Conservation (phyloP, 2,888 invertebrate genomes). For the Coelogynopora nodosa region DNA sequence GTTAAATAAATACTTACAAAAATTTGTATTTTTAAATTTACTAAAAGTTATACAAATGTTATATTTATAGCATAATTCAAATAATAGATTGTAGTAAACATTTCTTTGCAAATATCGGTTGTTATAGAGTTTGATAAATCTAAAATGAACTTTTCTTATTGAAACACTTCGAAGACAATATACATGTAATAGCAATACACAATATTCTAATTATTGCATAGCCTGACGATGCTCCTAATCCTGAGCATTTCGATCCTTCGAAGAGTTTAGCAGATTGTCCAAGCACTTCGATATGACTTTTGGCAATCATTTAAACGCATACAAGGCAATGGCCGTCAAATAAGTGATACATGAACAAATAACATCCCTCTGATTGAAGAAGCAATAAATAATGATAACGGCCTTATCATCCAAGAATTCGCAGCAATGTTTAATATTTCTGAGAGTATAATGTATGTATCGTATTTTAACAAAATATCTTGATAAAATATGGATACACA, state of each 20-base stretch:
- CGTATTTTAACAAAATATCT: conserved; percentile 30
- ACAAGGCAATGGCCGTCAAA: conserved; percentile 26
- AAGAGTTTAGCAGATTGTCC: conserved; percentile 34
- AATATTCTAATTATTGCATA: conserved; percentile 26
- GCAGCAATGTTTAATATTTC: not conserved
- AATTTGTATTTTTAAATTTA: conserved; percentile 23
- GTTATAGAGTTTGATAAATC: conserved; percentile 13
- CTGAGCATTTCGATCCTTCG: no score
- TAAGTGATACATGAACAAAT: conserved; percentile 35
- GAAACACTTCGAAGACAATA: conserved; percentile 32
- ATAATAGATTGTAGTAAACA: conserved; percentile 2
- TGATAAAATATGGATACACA: conserved; percentile 11
- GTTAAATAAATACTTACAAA: conserved; percentile 12
- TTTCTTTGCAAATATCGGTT: conserved; percentile 28
- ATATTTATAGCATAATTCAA: conserved; percentile 19
- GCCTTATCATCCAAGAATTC: conserved; percentile 19
- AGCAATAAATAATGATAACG: not conserved
- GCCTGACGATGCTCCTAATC: conserved; percentile 27
- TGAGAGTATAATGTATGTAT: conserved; percentile 2
- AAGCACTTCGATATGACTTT: conserved; percentile 22
- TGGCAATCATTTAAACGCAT: conserved; percentile 29
- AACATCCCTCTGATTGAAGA: conserved; percentile 33
- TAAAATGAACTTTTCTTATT: conserved; percentile 23
- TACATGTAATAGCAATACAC: not conserved
- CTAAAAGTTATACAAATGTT: not conserved